A percentile compares a stretch with the other conserved stretches of the same genome.
Evolutionary conservation across 2,113 vertebrate genomes (phyloP).

Genomic region (Brachyhypopomus occidentalis): DNA sequence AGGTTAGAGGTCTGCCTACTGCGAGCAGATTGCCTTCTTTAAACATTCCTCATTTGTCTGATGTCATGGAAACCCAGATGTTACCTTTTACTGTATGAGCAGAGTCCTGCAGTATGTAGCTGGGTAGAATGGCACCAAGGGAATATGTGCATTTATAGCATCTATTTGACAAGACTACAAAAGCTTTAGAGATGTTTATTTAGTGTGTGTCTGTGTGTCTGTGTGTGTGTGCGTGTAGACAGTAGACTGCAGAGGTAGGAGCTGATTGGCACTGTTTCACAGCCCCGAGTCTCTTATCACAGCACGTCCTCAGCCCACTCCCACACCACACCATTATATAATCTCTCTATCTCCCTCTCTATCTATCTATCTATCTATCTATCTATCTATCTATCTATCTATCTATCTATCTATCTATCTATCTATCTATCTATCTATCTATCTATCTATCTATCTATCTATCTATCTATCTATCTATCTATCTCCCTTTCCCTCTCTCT

Average conservation of each 20-base stretch:
- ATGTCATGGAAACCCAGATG: background rate
- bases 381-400: constrained; percentile 28
- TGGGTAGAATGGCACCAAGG: too few species aligned
- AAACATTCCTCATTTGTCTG: background rate
- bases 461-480: constrained; percentile 38
- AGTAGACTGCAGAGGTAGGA: background rate
- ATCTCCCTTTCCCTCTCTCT: background rate
- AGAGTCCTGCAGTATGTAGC: background rate
- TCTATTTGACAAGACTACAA: constrained; percentile 22
- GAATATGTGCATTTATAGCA: constrained; percentile 8
- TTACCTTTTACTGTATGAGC: constrained; percentile 17
- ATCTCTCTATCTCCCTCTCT: constrained; percentile 25
- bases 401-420: background rate
- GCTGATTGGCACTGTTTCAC: constrained; percentile 11
- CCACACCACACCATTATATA: constrained; percentile 41
- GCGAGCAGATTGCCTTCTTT: background rate
- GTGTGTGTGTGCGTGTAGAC: background rate
- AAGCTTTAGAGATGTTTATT: background rate
- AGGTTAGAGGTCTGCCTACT: background rate
- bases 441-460: background rate
- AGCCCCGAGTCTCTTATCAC: constrained; percentile 25
- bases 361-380: constrained; percentile 2
- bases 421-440: background rate
- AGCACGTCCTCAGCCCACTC: constrained; percentile 22
- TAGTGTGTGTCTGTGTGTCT: constrained; percentile 22